Evolutionary conservation across 2,797 vertebrate species (phyloP).

Genomic region (Buphagus erythrorhynchus): DNA sequence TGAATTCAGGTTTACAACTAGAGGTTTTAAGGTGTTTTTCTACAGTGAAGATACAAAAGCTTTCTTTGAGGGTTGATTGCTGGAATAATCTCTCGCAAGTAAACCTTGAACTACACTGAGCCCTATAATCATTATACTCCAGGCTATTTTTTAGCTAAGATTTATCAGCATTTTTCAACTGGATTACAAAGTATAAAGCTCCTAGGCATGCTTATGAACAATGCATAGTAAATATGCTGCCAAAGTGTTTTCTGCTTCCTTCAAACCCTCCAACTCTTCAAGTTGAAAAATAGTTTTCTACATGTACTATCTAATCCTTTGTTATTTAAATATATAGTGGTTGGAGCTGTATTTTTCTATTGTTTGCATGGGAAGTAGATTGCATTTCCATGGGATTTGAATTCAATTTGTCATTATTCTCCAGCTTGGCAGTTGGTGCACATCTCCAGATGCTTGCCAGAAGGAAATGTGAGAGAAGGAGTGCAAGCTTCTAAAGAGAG

Average conservation of each 20-base stretch:
- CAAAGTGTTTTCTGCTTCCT: neutral
- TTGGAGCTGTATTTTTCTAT: neutral
- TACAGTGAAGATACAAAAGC: neutral
- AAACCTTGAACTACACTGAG: slow-evolving; percentile 34
- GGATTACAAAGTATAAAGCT: slow-evolving; percentile 34
- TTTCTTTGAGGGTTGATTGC: neutral
- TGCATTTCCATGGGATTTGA: neutral
- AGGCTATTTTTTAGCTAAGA: slow-evolving; percentile 62
- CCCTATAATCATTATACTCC: neutral
- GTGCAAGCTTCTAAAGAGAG: neutral
- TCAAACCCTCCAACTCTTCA: neutral
- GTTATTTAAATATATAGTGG: neutral
- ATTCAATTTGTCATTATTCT: neutral
- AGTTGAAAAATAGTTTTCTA: neutral
- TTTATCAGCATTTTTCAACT: slow-evolving; percentile 56
- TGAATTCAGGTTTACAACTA: neutral
- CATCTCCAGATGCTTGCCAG: neutral
- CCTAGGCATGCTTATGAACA: slow-evolving; percentile 30
- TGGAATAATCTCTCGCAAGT: slow-evolving; percentile 2
- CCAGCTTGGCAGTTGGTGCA: neutral
- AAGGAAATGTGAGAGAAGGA: neutral
- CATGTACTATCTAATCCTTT: neutral
- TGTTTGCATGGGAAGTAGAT: neutral
- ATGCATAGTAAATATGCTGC: neutral
- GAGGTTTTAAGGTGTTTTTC: neutral